phyloP scores from a whole-genome alignment of 1,140 invertebrate genomes.

The Trichogramma pretiosum region DNA sequence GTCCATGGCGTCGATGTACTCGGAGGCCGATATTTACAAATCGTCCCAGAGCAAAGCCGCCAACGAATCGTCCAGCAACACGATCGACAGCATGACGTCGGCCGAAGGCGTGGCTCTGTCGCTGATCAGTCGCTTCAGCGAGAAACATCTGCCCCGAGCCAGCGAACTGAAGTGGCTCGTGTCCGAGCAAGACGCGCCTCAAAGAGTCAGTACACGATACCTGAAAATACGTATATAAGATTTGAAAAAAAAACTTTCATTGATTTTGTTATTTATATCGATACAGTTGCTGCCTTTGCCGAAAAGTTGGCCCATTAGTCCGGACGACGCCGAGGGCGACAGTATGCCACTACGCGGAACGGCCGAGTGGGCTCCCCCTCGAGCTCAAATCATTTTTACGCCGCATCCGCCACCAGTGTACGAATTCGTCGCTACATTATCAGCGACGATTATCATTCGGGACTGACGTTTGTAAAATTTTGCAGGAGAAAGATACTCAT shows the following conservation, averaged over 20 bases:
- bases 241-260: constrained; percentile 9
- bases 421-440: constrained; percentile 32
- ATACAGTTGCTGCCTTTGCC: constrained; percentile 63
- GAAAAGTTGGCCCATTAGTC: constrained; percentile 57
- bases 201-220: constrained; percentile 53
- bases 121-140: constrained; percentile 66
- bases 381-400: constrained; percentile 78
- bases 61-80: constrained; percentile 30
- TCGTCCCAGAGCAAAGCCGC: constrained; percentile 24
- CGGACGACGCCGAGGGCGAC: constrained; percentile 48
- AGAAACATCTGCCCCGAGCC: constrained; percentile 67
- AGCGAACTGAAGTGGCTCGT: constrained; percentile 78
- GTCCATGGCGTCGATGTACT: constrained; percentile 57
- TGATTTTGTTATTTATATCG: constrained; percentile 3
- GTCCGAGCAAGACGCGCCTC: constrained; percentile 69
- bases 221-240: too few species aligned
- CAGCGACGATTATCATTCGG: too few species aligned
- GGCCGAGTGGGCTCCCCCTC: constrained; percentile 73
- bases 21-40: constrained; percentile 46
- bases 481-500: constrained; percentile 56
- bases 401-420: constrained; percentile 62
- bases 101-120: constrained; percentile 74
- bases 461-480: constrained; percentile 9
- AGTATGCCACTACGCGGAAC: constrained; percentile 62
- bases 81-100: constrained; percentile 47